phyloP scores from a whole-genome alignment of 30 jellyfish, hydroid and myxozoan species.

The Turritopsis rubra region DNA sequence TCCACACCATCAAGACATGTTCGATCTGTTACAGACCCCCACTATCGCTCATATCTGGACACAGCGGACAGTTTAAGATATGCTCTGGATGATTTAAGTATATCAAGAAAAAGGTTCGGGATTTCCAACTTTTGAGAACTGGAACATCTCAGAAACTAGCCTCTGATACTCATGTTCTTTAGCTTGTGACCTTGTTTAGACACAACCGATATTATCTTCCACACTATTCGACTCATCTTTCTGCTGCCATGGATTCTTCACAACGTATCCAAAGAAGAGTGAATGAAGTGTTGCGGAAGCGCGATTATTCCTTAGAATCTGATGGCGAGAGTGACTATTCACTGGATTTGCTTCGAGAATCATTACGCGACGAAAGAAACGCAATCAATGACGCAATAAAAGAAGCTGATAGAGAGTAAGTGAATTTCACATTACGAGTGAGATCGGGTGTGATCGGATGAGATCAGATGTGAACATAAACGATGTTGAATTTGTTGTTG shows the following conservation, averaged over 20 bases:
- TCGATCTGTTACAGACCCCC: conserved; percentile 83
- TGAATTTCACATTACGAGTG: background rate
- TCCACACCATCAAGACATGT: conserved; percentile 46
- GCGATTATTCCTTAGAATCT: conserved; percentile 52
- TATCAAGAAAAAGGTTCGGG: conserved; percentile 1
- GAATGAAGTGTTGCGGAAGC: conserved; percentile 62
- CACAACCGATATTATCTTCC: background rate
- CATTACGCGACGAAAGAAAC: conserved; percentile 83
- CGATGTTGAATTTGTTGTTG: background rate
- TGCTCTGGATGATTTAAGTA: conserved; percentile 68
- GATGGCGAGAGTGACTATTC: conserved; percentile 66
- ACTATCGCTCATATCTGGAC: conserved; percentile 46
- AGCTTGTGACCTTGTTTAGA: background rate
- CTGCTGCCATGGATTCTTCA: conserved; percentile 82
- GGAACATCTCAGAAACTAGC: too few species aligned
- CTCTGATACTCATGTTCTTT: too few species aligned
- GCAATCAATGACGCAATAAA: conserved; percentile 87
- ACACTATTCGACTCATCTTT: conserved; percentile 58
- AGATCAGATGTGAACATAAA: background rate
- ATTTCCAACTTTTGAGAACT: background rate
- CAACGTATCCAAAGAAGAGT: conserved; percentile 81
- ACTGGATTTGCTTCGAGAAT: conserved; percentile 76
- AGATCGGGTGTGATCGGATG: background rate
- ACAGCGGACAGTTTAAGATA: conserved; percentile 68
- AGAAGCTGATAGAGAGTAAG: conserved; percentile 95